A percentile compares a stretch with the other conserved stretches of the same genome.
Evolutionary conservation across 2,797 vertebrate genomes (phyloP).

Genomic region (Hydrolagus colliei): DNA sequence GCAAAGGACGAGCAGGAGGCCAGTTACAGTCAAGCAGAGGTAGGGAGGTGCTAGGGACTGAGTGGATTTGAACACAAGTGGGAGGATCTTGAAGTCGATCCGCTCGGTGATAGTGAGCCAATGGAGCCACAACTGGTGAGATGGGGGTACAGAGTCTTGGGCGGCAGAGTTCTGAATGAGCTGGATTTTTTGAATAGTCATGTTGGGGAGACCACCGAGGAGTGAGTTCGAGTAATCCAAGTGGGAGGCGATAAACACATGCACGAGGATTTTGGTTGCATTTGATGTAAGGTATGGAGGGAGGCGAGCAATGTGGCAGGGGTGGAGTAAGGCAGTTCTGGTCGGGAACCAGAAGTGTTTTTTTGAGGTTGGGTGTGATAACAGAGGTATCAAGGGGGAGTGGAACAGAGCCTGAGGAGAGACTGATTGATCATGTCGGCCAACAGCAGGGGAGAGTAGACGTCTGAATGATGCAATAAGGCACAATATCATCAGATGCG

Average conservation of each 20-base stretch:
- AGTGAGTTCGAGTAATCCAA: neutral
- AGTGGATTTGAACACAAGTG: neutral
- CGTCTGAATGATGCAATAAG: no score
- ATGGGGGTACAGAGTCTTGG: neutral
- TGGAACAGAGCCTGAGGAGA: no score
- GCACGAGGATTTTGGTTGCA: neutral
- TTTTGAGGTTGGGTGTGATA: no score
- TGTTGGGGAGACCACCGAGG: neutral
- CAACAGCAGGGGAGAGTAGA: no score
- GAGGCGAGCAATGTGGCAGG: neutral
- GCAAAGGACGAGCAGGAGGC: no score
- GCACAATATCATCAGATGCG: no score
- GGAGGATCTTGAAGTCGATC: neutral
- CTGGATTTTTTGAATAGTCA: neutral
- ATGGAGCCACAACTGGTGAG: neutral
- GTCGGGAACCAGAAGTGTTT: neutral
- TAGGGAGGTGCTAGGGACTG: neutral
- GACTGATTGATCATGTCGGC: no score
- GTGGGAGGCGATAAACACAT: neutral
- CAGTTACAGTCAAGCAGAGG: no score
- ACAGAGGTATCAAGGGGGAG: no score
- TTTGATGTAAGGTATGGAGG: neutral
- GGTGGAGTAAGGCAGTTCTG: neutral
- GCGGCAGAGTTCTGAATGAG: neutral
- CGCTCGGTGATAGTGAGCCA: neutral